These are phyloP conservation scores for Thereva nobilitata DNA, from an alignment of 2,888 invertebrate species.

Conservation along the genomic window DNA sequence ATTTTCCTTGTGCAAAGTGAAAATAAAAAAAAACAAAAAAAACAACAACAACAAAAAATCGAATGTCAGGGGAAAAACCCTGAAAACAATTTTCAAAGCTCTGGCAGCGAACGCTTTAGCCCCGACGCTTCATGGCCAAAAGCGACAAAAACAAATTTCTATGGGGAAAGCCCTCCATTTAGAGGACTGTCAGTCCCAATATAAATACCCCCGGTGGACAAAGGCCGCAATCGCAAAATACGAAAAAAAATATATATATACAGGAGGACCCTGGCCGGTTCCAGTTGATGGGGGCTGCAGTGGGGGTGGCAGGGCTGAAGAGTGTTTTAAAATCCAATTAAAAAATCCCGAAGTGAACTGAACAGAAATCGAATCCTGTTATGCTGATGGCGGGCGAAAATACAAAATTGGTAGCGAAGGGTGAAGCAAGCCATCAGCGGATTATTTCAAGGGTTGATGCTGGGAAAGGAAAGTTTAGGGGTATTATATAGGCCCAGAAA, in stretches of 20 bases:
- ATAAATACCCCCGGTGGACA: constrained; percentile 43
- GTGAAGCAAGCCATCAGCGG: constrained; percentile 2
- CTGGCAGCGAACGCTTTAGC: neutral
- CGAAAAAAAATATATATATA: neutral
- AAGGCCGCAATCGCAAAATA: constrained; percentile 41
- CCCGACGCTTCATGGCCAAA: constrained; percentile 14
- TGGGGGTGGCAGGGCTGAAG: constrained; percentile 43
- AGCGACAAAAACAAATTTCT: constrained; percentile 24
- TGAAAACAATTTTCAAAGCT: constrained; percentile 37
- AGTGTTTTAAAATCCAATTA: constrained; percentile 60
- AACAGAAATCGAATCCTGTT: constrained; percentile 32
- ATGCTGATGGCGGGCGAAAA: constrained; percentile 26
- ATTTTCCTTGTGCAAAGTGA: constrained; percentile 6
- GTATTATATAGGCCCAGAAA: neutral
- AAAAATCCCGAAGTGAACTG: constrained; percentile 51
- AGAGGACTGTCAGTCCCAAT: constrained; percentile 43
- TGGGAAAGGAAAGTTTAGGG: constrained; percentile 24
- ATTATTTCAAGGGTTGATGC: constrained; percentile 27
- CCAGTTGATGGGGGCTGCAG: neutral
- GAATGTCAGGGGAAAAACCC: constrained; percentile 24
- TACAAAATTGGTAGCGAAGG: constrained; percentile 17
- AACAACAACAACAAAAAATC: constrained; percentile 11
- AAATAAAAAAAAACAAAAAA: neutral
- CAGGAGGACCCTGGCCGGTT: no score
- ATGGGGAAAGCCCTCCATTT: constrained; percentile 33